Base-by-base conservation (phyloP, 30 jellyfish, hydroid and myxozoan genomes). In the Hydractinia symbiolongicarpus region DNA sequence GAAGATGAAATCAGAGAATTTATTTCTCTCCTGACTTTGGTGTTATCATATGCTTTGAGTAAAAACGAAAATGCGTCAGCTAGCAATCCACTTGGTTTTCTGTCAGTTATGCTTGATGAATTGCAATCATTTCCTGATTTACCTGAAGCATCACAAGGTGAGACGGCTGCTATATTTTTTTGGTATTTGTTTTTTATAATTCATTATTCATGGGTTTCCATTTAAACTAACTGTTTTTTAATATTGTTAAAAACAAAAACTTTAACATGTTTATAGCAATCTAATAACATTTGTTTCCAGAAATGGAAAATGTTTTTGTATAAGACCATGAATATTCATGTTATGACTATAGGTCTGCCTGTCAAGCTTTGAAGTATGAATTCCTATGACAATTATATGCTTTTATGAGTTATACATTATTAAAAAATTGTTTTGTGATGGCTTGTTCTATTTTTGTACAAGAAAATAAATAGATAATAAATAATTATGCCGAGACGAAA, bases 71-170 rank as follows among this genome's bases (percentile, higher is more conserved):
- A 20, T 30, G 15, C n/a, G 80, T 19, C n/a, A 9, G 83, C 55
- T 16, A 9, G 17, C 49, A 30, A 50, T 40, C 87, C 64, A 50
- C 54, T 79, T 8, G 44, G 66, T 7, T 14, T 79, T 40, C 7
- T 79, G 9, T 49, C 8, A 6, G 10, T 9, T 30, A 79, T 67
- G 9, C 16, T 79, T 9, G 87, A 79, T 11, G 87, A 79, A 16
- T 14, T 79, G 85, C 64, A 60, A 20, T 66, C 83, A 5, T 79
- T 79, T 66, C 51, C 9, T 50, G 82, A 62, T 61, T 52, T 61
- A 7, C 19, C 84, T 5, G 83, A 79, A 54, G 44, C 4, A 17
- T 10, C 21, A 8, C 30, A 62, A 61, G 87, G 87, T 61, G 66
- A 10, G 40, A n/a, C n/a, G n/a, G n/a, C n/a, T n/a, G n/a, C 53